Base-by-base conservation (phyloP, 2,888 invertebrate species). In the Agrypnus murinus region DNA sequence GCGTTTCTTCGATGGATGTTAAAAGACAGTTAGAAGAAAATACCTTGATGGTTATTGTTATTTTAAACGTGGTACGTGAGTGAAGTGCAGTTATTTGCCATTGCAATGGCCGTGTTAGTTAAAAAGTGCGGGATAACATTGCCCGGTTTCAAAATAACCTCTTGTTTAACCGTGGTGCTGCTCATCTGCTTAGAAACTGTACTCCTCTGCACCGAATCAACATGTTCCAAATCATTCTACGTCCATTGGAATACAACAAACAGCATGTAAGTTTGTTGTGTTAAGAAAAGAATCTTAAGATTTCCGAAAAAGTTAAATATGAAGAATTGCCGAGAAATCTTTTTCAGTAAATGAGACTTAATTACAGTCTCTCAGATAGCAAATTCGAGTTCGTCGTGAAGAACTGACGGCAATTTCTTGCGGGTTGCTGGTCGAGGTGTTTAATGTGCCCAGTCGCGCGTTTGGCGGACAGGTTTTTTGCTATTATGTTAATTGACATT, bases 241-340 rank as follows among this genome's bases (percentile, higher is more conserved):
- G 94, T 95, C 87, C 94, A 95, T 84, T 95, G 95, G 95, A 95
- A 95, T 88, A 94, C 94, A 78, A 93, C 94, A 76, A 95, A 95
- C 86, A 94, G 95, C 85, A 95, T 95, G 90, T 90, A 87, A 89
- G 90, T 88, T 75, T 43, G 12, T 12, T 43, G 15, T 43, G 43
- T 15, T 43, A n/a, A n/a, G 12, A 15, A 15, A 40, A 10, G n/a
- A 12, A 10, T 40, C 12, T 15, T 14, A n/a, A n/a, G n/a, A n/a
- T n/a, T n/a, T n/a, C n/a, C n/a, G n/a, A n/a, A n/a, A n/a, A 15
- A 1, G 8, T 43, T 14, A 43, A 43, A 14, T 8, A 12, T 15
- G 14, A 5, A 43, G 46, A 15, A 32, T 48, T 48, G 17, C 48
- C n/a, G n/a, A 19, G 48, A 48, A 25, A 7, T 48, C n/a, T n/a